Evolutionary conservation across 30 jellyfish, hydroid and myxozoan species (phyloP).

Genomic region (Aurelia aurita): DNA sequence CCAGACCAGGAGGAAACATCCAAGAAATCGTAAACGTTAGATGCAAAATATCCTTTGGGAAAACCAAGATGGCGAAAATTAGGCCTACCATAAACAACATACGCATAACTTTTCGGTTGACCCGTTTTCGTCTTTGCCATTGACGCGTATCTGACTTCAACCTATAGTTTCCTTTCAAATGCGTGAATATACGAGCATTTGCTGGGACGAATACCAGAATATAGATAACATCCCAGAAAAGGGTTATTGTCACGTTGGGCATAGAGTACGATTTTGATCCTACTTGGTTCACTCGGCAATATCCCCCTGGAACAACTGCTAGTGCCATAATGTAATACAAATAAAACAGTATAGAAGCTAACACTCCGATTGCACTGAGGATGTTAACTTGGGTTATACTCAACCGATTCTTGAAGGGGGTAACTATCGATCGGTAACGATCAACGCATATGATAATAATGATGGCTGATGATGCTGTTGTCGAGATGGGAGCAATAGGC

Average conservation of each 20-base stretch:
- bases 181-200: conserved; percentile 44
- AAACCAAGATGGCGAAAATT: conserved; percentile 54
- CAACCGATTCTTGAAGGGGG: conserved; percentile 69
- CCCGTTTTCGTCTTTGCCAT: conserved; percentile 27
- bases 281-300: conserved; percentile 62
- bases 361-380: conserved; percentile 12
- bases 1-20: conserved; percentile 58
- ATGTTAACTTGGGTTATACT: conserved; percentile 60
- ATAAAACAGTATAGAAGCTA: conserved; percentile 58
- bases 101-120: conserved; percentile 43
- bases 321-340: conserved; percentile 44
- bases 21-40: conserved; percentile 66
- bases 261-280: conserved; percentile 36
- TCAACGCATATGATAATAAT: conserved; percentile 83
- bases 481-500: conserved; percentile 61
- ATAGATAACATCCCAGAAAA: conserved; percentile 29
- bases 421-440: conserved; percentile 87
- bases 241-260: conserved; percentile 52
- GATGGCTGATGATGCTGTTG: conserved; percentile 75
- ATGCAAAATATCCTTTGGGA: conserved; percentile 86
- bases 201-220: conserved; percentile 55
- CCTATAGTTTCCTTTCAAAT: neutral
- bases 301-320: conserved; percentile 18
- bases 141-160: conserved; percentile 3
- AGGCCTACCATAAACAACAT: conserved; percentile 62